Evolutionary conservation across 2,888 invertebrate species (phyloP), one percentile per base, ranked within the genome.

Genomic region (Melieria omissa): DNA sequence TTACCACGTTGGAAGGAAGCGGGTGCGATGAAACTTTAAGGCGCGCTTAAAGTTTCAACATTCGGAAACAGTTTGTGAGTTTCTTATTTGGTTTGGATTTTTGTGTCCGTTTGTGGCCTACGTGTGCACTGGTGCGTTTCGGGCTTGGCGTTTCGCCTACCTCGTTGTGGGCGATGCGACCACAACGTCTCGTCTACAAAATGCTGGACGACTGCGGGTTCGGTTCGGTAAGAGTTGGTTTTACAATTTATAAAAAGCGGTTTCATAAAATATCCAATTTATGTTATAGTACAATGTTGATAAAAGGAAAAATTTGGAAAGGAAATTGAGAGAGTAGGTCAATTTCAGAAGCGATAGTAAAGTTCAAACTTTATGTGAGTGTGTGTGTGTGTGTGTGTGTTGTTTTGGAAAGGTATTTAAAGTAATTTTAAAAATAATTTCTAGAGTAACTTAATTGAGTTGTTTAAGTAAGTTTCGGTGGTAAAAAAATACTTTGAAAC

Each of bases 121-220:
- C 78, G 80, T 78, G 10, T 65, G 65, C 45, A 45, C 44, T 54
- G 44, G 46, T 69, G 46, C 10, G 47, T 78, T 78, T 67, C 49
- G 42, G 63, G 55, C 66, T 58, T 76, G 73, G 71, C 73, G 71
- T 74, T 81, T 77, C 81, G 83, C 84, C 83, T 86, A 86, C 83
- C 86, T 84, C 80, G 85, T 81, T 79, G 86, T 79, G 78, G 87
- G 86, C 77, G 86, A 82, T 72, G 86, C 81, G 78, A 86, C 86
- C 80, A 84, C 85, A 80, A 86, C 86, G 81, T 87, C 87, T 80
- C 87, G 85, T 84, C 86, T 86, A 85, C 86, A 87, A 85, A 87
- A 87, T 80, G 85, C 85, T 82, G 87, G 87, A 76, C 87, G 86
- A 83, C 87, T 87, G 83, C 78, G 78, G 77, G 75, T 70, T 77